Base-by-base conservation (phyloP, 2,797 vertebrate species). In the Numenius phaeopus region DNA sequence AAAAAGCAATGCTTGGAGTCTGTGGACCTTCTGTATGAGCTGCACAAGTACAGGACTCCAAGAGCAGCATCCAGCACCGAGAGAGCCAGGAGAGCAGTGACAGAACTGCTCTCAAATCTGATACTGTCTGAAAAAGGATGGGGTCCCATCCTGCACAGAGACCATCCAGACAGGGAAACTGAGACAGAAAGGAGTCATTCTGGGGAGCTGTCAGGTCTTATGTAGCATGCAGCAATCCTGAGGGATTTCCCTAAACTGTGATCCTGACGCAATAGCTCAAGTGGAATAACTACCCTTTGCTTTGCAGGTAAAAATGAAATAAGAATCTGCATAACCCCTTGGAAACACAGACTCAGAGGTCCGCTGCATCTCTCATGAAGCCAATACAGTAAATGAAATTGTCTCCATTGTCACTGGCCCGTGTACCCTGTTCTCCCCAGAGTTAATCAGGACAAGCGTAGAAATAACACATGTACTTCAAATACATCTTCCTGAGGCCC, bases 361-460 rank as follows among this genome's bases (percentile, higher is more conserved):
- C 64, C 49, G 7, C 34, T 37, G 6, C 46, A 29, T 37, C 65
- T 71, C 34, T 32, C 14, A 1, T 2, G 7, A 71, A 78, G n/a
- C 34, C 65, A 86, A 21, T 3, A 18, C 32, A 58, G 40, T 58
- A 65, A 37, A 46, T 34, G 37, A 65, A 87, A 76, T 24, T 29
- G 23, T 26, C n/a, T 75, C 44, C 86, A 0, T 6, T 44, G 17
- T 14, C 85, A 23, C 66, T 85, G 57, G 34, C 7, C n/a, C 12
- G 1, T 4, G n/a, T 30, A 44, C 20, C 47, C 4, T 1, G 0
- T 67, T 75, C 30, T 78, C 22, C 49, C 14, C 10, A 32, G 30
- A 81, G 73, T 49, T 49, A 75, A 77, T 34, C 34, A 55, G 39
- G 16, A 88, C 34, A 91, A 59, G 17, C 49, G 84, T 65, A 72